These are phyloP conservation scores for Sardina pilchardus DNA, from an alignment of 2,113 vertebrate genomes.

Conservation along the genomic window DNA sequence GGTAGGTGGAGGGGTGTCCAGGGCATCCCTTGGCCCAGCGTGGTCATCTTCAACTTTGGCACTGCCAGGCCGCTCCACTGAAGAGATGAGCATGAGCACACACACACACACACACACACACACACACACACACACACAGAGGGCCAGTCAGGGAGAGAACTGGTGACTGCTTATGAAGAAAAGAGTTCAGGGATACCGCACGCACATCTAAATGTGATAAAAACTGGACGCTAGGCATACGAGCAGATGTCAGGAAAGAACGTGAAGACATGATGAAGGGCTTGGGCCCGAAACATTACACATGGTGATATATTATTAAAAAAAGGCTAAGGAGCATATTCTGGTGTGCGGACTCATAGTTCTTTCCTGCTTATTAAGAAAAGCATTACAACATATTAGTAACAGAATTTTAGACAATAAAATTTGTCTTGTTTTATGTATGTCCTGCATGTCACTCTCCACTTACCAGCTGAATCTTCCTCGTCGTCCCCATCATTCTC, in stretches of 20 bases:
- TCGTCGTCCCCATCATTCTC: constrained; percentile 54
- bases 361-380: not conserved
- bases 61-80: constrained; percentile 80
- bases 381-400: not conserved
- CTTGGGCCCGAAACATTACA: too few species aligned
- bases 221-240: too few species aligned
- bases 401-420: not conserved
- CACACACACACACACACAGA: not conserved
- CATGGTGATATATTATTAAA: too few species aligned
- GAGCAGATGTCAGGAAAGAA: too few species aligned
- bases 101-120: not conserved
- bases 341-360: too few species aligned
- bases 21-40: constrained; percentile 60
- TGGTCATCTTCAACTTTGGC: constrained; percentile 74
- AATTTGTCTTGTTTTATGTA: not conserved
- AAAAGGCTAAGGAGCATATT: too few species aligned
- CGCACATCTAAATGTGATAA: too few species aligned
- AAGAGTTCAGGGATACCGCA: too few species aligned
- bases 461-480: constrained; percentile 29
- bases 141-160: not conserved
- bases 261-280: too few species aligned
- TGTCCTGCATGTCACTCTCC: not conserved
- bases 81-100: constrained; percentile 26
- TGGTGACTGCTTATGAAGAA: not conserved
- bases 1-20: constrained; percentile 79